These are phyloP conservation scores for Lepisosteus oculatus DNA, from an alignment of 2,113 vertebrate species.

Conservation along the genomic window DNA sequence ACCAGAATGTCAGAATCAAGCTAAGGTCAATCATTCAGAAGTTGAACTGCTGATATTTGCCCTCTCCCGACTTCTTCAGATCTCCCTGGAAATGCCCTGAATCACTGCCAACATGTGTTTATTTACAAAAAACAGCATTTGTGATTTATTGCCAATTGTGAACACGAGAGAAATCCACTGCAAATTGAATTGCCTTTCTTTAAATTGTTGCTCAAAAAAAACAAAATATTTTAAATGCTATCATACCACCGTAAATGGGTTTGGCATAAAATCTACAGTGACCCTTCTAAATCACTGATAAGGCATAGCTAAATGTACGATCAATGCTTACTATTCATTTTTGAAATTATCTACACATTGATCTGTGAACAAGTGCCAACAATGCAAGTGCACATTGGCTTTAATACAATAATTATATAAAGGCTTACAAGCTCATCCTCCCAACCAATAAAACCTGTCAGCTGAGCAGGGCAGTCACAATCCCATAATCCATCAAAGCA, in stretches of 20 bases:
- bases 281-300: conserved; percentile 85
- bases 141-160: conserved; percentile 96
- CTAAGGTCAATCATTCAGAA: conserved; percentile 90
- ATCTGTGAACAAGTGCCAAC: conserved; percentile 89
- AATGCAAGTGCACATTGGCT: conserved; percentile 79
- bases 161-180: conserved; percentile 83
- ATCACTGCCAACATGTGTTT: conserved; percentile 76
- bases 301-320: conserved; percentile 81
- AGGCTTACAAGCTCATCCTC: conserved; percentile 97
- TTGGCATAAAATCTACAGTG: conserved; percentile 88
- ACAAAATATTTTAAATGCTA: conserved; percentile 55
- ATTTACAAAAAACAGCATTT: conserved; percentile 87
- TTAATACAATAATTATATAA: conserved; percentile 99
- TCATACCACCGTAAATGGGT: conserved; percentile 96
- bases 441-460: conserved; percentile 96
- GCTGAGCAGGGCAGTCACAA: conserved; percentile 81
- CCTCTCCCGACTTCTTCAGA: conserved; percentile 71
- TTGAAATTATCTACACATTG: conserved; percentile 99
- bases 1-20: conserved; percentile 87
- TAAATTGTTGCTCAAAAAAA: conserved; percentile 73
- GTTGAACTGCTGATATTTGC: conserved; percentile 72
- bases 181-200: conserved; percentile 98
- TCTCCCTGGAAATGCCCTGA: conserved; percentile 76
- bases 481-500: conserved; percentile 98
- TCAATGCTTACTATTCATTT: conserved; percentile 99